Evolutionary conservation across 2,888 invertebrate genomes (phyloP), one percentile per base, ranked within the genome.

Genomic region (Arge pagana): DNA sequence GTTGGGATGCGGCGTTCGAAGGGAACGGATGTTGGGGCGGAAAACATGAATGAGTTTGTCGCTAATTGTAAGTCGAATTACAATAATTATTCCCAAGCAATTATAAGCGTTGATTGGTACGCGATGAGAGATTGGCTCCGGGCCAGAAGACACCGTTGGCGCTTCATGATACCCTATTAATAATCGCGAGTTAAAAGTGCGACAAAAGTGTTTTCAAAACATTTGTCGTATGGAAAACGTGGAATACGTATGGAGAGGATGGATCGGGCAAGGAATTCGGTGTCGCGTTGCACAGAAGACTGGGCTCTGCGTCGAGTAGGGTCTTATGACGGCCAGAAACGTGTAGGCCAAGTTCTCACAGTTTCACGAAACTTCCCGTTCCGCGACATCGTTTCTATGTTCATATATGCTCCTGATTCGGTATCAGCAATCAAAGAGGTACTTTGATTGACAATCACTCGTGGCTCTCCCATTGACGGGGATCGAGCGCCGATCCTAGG

Each of bases 401-500:
- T 35, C 31, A 45, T 45, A 45, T 45, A 45, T 45, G 45, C 45
- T 45, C 45, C 45, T 45, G 45, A 26, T 45, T 15, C 45, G 24
- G 33, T 45, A 45, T 45, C 45, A 45, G 45, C 45, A 23, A 15
- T 16, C 16, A 45, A 45, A 45, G 45, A 45, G 45, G 45, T 45
- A 45, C 33, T 45, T 45, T 45, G 45, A 45, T 45, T 45, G 45
- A 45, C 45, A 43, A 31, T 43, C n/a, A n/a, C n/a, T n/a, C n/a
- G n/a, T n/a, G n/a, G n/a, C n/a, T n/a, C n/a, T n/a, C n/a, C n/a
- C n/a, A n/a, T n/a, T n/a, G n/a, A n/a, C n/a, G n/a, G n/a, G n/a
- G n/a, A n/a, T n/a, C n/a, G n/a, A n/a, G n/a, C n/a, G n/a, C n/a
- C n/a, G n/a, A n/a, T n/a, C n/a, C n/a, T n/a, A n/a, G n/a, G n/a